Percentiles rank a stretch among this genome's conserved stretches.
Conservation (phyloP, 2,888 invertebrate species). For the Onthophagus sagittarius region DNA sequence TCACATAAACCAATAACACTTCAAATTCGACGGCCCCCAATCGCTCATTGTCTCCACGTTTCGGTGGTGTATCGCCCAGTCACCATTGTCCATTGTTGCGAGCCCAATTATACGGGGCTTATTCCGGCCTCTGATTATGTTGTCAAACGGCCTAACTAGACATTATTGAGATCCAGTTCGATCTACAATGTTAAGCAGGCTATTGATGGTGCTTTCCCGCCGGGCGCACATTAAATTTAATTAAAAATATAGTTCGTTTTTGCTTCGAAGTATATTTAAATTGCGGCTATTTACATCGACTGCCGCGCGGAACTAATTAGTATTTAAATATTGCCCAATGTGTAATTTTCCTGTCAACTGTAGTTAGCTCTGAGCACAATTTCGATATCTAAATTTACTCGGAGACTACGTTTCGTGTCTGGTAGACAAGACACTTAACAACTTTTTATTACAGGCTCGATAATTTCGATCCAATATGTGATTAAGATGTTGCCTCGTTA, state of each 20-base stretch:
- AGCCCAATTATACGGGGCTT: slow-evolving; percentile 18
- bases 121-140: slow-evolving; percentile 21
- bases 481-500: neutral
- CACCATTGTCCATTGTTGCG: slow-evolving; percentile 20
- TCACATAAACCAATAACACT: neutral
- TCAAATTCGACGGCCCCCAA: neutral
- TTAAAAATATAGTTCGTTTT: neutral
- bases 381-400: neutral
- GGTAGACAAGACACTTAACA: neutral
- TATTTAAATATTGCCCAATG: neutral
- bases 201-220: neutral
- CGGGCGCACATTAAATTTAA: neutral
- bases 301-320: neutral
- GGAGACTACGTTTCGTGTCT: neutral
- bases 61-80: slow-evolving; percentile 18
- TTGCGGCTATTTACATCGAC: neutral
- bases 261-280: neutral
- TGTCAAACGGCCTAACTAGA: slow-evolving; percentile 24
- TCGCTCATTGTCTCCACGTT: neutral
- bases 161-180: neutral
- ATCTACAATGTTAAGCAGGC: neutral
- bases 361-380: neutral
- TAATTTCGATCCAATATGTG: neutral
- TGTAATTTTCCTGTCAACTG: neutral
- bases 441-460: neutral